Percentiles rank a stretch among this genome's conserved stretches.
Evolutionary conservation across 2,888 invertebrate genomes (phyloP).

Genomic region (Drosophila testacea): DNA sequence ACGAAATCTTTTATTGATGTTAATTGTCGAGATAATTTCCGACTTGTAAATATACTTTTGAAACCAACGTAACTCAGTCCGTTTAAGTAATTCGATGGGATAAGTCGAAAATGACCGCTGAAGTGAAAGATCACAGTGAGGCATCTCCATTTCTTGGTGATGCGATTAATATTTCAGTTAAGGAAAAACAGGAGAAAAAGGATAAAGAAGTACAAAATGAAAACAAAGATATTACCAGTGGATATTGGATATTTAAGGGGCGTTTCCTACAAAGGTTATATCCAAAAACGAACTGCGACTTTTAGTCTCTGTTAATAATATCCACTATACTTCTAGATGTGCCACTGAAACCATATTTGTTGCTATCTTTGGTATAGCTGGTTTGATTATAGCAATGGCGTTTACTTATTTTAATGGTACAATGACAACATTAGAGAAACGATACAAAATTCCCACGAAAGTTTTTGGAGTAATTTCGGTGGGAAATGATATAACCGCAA

Average conservation of each 20-base stretch:
- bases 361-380: constrained; percentile 88
- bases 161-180: not conserved
- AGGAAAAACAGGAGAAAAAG: constrained; percentile 7
- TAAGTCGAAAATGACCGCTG: constrained; percentile 17
- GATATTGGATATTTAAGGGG: constrained; percentile 87
- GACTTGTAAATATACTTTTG: constrained; percentile 19
- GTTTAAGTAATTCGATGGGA: not conserved
- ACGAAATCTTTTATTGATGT: constrained; percentile 28
- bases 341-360: constrained; percentile 85
- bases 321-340: constrained; percentile 66
- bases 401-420: constrained; percentile 90
- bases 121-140: constrained; percentile 15
- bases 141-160: constrained; percentile 16
- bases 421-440: constrained; percentile 90
- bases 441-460: constrained; percentile 89
- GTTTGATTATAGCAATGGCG: constrained; percentile 89
- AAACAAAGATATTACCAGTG: constrained; percentile 86
- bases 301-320: not conserved
- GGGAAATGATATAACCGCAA: constrained; percentile 90
- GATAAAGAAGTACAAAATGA: constrained; percentile 83
- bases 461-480: constrained; percentile 89
- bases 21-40: constrained; percentile 23
- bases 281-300: constrained; percentile 61
- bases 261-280: constrained; percentile 87
- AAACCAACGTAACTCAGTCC: constrained; percentile 19